Conservation (phyloP, 2,113 vertebrate species). For the Calidris pugnax region DNA sequence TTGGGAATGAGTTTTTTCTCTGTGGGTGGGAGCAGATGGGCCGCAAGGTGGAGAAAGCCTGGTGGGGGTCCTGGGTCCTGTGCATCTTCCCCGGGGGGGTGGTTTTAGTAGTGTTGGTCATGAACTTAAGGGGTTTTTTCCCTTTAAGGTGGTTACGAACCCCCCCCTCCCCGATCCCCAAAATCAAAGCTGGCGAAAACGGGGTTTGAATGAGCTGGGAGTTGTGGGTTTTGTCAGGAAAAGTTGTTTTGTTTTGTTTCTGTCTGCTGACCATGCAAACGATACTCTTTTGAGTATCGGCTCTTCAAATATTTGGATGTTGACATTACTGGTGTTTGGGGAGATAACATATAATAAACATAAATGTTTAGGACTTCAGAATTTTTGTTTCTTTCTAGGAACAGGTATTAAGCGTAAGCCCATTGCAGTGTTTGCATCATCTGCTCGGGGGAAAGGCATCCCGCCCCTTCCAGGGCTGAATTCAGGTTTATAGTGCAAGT, state of each 20-base stretch:
- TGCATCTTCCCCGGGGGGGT: background rate
- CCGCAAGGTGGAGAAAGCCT: background rate
- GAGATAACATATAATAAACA: background rate
- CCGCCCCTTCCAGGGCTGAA: background rate
- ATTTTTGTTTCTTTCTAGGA: background rate
- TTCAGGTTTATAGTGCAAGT: background rate
- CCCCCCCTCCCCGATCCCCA: accelerated
- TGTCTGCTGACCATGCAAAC: background rate
- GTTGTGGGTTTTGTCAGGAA: background rate
- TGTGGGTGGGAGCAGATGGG: background rate
- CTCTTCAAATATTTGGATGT: background rate
- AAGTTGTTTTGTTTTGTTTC: background rate
- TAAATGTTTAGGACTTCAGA: background rate
- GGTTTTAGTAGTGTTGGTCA: background rate
- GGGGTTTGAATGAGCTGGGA: background rate
- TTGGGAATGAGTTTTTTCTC: background rate
- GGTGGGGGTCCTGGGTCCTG: background rate
- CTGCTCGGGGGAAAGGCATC: background rate
- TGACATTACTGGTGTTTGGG: background rate
- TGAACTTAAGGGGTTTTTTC: background rate
- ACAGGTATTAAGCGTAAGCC: background rate
- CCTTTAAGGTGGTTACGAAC: too few relatives aligned
- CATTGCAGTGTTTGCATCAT: background rate
- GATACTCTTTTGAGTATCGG: background rate
- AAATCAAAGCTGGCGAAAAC: background rate